Conservation (phyloP, 2,797 vertebrate species). For the Sebastes kiyomatsui region DNA sequence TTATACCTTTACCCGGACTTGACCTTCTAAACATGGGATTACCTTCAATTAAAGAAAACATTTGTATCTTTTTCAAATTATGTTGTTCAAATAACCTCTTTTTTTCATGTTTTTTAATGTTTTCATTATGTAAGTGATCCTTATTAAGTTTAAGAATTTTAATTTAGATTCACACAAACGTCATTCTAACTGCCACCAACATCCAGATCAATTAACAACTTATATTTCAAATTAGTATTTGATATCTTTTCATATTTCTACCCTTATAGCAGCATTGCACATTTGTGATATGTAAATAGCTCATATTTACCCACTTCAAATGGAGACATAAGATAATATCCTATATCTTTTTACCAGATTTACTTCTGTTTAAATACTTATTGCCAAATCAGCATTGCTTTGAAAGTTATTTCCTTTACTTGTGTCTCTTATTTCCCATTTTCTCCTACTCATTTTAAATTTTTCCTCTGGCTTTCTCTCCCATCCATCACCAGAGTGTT, state of each 20-base stretch:
- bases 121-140: background rate
- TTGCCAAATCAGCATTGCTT: background rate
- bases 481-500: slow-evolving; percentile 71
- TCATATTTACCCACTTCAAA: background rate
- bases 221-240: background rate
- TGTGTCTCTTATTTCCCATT: background rate
- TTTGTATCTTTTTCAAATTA: background rate
- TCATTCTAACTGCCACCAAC: background rate
- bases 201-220: background rate
- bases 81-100: background rate
- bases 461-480: background rate
- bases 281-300: background rate
- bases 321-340: background rate
- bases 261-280: background rate
- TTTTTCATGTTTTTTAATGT: background rate
- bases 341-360: background rate
- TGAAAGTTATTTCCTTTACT: background rate
- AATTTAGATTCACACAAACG: background rate
- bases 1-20: background rate
- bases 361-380: background rate
- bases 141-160: background rate
- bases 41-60: background rate
- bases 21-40: background rate
- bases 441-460: slow-evolving; percentile 7
- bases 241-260: background rate